phyloP scores from a whole-genome alignment of 2,113 vertebrate species.

The Laterallus jamaicensis region DNA sequence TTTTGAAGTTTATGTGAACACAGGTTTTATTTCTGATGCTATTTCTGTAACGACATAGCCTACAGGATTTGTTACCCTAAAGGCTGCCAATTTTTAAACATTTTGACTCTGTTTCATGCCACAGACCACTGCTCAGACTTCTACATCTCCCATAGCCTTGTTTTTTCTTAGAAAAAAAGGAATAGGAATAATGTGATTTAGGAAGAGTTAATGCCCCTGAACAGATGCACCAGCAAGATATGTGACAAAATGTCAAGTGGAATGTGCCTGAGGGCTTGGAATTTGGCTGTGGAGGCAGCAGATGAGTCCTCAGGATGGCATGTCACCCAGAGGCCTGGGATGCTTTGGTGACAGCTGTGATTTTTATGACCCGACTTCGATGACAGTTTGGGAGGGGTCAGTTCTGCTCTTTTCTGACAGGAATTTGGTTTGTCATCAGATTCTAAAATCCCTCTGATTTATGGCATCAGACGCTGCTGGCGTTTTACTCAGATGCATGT shows the following conservation, averaged over 20 bases:
- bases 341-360: slow-evolving; percentile 89
- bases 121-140: not conserved
- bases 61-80: not conserved
- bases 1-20: not conserved
- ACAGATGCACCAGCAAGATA: slow-evolving; percentile 79
- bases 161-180: slow-evolving; percentile 43
- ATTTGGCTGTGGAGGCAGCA: slow-evolving; percentile 79
- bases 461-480: slow-evolving; percentile 73
- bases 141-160: not conserved
- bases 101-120: not conserved
- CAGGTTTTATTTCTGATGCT: not conserved
- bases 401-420: slow-evolving; percentile 81
- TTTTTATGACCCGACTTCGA: slow-evolving; percentile 88
- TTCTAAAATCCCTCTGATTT: slow-evolving; percentile 90
- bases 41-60: not conserved
- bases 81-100: not conserved
- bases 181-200: slow-evolving; percentile 77
- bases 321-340: slow-evolving; percentile 79
- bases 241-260: slow-evolving; percentile 89
- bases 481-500: slow-evolving; percentile 59
- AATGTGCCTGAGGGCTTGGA: slow-evolving; percentile 80
- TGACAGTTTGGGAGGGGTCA: slow-evolving; percentile 83
- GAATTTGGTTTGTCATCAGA: slow-evolving; percentile 90
- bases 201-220: slow-evolving; percentile 78
- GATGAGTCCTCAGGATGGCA: slow-evolving; percentile 83